Percentiles rank a stretch among this genome's conserved stretches.
These are phyloP conservation scores for Phrynosoma blainvillii DNA, from an alignment of 2,113 vertebrate genomes.

Conservation along the genomic window DNA sequence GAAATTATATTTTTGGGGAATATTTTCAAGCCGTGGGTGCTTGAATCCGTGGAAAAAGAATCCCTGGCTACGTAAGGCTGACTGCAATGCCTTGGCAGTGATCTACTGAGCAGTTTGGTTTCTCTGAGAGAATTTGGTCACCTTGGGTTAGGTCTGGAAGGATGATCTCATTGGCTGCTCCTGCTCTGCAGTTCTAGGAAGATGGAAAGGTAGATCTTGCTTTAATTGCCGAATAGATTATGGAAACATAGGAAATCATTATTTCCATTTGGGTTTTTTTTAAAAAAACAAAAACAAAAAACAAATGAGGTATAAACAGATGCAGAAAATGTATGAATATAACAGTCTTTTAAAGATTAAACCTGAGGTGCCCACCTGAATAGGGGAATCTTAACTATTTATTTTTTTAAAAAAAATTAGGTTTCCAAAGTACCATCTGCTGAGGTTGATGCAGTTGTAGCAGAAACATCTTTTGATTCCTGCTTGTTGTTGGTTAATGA, in stretches of 20 bases:
- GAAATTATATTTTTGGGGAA: no score
- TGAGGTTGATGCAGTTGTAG: neutral
- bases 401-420: neutral
- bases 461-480: neutral
- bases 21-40: no score
- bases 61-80: no score
- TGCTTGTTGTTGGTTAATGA: neutral
- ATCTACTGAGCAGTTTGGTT: neutral
- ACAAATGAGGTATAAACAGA: neutral
- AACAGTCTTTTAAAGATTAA: accelerated
- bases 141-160: neutral
- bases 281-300: accelerated
- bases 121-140: neutral
- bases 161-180: neutral
- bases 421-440: neutral
- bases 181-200: neutral
- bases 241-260: neutral
- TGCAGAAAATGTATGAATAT: neutral
- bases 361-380: neutral
- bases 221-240: neutral
- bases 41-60: no score
- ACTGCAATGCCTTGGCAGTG: neutral
- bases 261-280: neutral
- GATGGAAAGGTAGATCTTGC: neutral
- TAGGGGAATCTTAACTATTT: neutral